phyloP scores from a whole-genome alignment of 2,888 invertebrate species.

The Stenoptilia bipunctidactyla region DNA sequence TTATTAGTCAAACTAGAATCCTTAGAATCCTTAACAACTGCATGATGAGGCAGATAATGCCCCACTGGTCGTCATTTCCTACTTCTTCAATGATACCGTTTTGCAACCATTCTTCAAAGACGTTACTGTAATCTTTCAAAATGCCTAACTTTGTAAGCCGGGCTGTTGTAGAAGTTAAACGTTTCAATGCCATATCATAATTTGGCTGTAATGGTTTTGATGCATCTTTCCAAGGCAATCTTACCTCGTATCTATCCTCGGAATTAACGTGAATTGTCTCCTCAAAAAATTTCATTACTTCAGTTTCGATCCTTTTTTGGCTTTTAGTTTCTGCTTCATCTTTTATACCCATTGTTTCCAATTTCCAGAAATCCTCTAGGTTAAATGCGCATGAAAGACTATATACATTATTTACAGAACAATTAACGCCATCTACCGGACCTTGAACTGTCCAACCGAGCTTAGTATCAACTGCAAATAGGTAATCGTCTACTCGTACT shows the following conservation, averaged over 20 bases:
- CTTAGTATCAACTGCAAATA: conserved; percentile 4
- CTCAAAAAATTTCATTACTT: background rate
- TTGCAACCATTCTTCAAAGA: background rate
- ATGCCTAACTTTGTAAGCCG: background rate
- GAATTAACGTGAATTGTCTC: background rate
- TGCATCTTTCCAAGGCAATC: background rate
- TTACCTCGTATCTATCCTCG: background rate
- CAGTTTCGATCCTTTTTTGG: background rate
- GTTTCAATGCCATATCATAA: background rate
- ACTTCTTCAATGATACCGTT: background rate
- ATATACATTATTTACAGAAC: background rate
- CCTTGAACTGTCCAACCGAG: conserved; percentile 2
- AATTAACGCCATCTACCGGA: background rate
- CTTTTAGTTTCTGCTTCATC: background rate
- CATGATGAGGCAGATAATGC: conserved; percentile 3
- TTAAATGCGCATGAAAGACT: background rate
- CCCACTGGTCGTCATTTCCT: background rate
- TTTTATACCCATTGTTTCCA: background rate
- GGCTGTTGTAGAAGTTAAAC: background rate
- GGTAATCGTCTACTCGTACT: background rate
- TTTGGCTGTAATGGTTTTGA: background rate
- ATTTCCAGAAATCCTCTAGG: background rate
- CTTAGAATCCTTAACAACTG: conserved; percentile 1
- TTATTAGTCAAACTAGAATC: conserved; percentile 2
- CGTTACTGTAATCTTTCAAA: background rate